Conservation (phyloP, 2,113 vertebrate genomes). For the Lophotis ruficrista region DNA sequence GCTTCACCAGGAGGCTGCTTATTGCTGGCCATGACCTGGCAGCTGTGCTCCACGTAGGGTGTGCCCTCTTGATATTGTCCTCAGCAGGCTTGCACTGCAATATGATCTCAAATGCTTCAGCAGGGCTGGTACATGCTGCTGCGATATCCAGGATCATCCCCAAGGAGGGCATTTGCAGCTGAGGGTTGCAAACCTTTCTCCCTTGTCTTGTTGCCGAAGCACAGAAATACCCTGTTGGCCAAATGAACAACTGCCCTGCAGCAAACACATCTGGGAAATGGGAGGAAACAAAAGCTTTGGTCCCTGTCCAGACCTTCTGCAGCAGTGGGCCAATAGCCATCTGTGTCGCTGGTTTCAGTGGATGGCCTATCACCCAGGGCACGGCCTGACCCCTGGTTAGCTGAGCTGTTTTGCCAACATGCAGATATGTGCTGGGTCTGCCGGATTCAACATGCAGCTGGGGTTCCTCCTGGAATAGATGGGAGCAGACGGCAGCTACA, state of each 20-base stretch:
- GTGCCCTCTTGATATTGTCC: neutral
- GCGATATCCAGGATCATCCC: neutral
- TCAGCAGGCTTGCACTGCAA: neutral
- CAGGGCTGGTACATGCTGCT: neutral
- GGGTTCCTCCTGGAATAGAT: neutral
- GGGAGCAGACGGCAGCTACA: neutral
- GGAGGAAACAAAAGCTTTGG: neutral
- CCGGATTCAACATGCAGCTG: neutral
- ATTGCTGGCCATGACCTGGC: neutral
- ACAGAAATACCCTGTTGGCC: neutral
- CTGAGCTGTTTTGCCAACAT: neutral
- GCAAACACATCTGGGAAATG: neutral
- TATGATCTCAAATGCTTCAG: neutral
- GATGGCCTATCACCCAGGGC: neutral
- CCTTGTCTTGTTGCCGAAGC: neutral
- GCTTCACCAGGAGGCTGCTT: neutral
- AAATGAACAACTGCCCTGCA: neutral
- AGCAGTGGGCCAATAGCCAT: neutral
- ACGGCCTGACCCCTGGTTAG: neutral
- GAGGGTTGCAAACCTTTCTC: neutral
- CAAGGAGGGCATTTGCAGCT: neutral
- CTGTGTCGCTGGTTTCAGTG: neutral
- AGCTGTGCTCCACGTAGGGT: neutral
- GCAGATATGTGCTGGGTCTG: neutral
- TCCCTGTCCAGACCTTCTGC: neutral